Evolutionary conservation across 2,888 invertebrate genomes (phyloP).

Genomic region (Acleris holmiana): DNA sequence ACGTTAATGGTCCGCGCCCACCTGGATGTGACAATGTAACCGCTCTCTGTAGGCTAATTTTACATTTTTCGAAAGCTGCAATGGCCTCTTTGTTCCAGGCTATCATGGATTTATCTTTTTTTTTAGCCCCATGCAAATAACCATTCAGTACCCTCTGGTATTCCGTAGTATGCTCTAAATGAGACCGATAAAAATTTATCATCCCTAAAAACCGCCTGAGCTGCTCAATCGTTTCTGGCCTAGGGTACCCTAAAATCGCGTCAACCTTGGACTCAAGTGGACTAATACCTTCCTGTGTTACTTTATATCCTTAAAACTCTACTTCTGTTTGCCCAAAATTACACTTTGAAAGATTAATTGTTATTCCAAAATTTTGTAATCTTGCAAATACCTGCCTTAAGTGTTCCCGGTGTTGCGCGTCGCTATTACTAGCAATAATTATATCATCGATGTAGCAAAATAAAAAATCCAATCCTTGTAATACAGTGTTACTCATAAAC

Average conservation of each 20-base stretch:
- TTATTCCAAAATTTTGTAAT: conserved; percentile 27
- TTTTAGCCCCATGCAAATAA: conserved; percentile 31
- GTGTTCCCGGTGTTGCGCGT: conserved; percentile 13
- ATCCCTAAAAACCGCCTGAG: conserved; percentile 41
- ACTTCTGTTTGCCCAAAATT: conserved; percentile 25
- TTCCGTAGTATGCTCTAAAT: conserved; percentile 31
- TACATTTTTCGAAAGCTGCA: conserved; percentile 42
- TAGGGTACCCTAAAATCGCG: conserved; percentile 36
- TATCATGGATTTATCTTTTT: conserved; percentile 39
- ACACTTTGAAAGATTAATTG: conserved; percentile 38
- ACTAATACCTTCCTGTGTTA: conserved; percentile 9
- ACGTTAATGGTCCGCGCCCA: conserved; percentile 41
- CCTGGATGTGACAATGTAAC: conserved; percentile 46
- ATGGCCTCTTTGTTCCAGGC: conserved; percentile 38
- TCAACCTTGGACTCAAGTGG: conserved; percentile 32
- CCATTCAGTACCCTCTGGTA: neutral
- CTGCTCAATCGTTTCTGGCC: conserved; percentile 37
- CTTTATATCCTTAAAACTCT: conserved; percentile 23
- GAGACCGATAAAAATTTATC: conserved; percentile 41
- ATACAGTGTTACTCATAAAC: conserved; percentile 42
- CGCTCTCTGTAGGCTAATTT: conserved; percentile 43
- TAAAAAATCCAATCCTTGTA: conserved; percentile 16
- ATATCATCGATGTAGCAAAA: conserved; percentile 30
- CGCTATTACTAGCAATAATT: conserved; percentile 8
- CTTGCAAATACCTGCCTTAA: conserved; percentile 1